Base-by-base conservation (phyloP, 2,113 vertebrate species). In the Tamias sibiricus region DNA sequence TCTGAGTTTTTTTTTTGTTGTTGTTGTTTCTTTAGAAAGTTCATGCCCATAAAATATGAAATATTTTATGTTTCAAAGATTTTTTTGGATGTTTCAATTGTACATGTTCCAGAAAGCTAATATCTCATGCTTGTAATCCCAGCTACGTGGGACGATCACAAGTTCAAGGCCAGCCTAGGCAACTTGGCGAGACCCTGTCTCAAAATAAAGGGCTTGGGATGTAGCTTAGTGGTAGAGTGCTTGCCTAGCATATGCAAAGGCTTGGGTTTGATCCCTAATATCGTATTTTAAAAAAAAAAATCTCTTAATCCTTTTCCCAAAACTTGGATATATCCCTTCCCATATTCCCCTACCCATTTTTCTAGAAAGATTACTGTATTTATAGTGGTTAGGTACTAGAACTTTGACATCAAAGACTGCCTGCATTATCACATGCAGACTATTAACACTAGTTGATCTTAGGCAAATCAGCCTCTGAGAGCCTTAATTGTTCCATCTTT, bases 11-110 rank as follows among this genome's bases (percentile, higher is more conserved):
- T 79, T 87, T 32, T 79, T 49, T n/a, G n/a, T n/a, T n/a, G n/a
- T n/a, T n/a, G n/a, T n/a, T n/a, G n/a, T n/a, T 87, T 89, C 24
- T 79, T 95, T 66, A 94, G 94, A 80, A 79, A 90, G 24, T 17
- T 62, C 12, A 72, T 59, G 16, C n/a, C 75, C 17, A 90, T 90
- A 54, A 94, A 92, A 75, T 86, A 13, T 44, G 16, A 90, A 87
- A n/a, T 91, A 75, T 69, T 91, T 94, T 88, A 42, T 3, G 42
- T n/a, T 69, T 94, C 32, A 57, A 79, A 84, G 22, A 64, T 92
- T 94, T 80, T 93, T 68, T 82, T 91, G 49, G 32, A 57, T 64
- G 17, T 94, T 95, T 92, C 66, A 86, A n/a, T 66, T 77, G 90
- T 22, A 88, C 1, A 62, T 91, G 93, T 85, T 94, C 14, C 30